These are phyloP conservation scores for Thunnus maccoyii DNA, from an alignment of 2,113 vertebrate species.

Conservation along the genomic window DNA sequence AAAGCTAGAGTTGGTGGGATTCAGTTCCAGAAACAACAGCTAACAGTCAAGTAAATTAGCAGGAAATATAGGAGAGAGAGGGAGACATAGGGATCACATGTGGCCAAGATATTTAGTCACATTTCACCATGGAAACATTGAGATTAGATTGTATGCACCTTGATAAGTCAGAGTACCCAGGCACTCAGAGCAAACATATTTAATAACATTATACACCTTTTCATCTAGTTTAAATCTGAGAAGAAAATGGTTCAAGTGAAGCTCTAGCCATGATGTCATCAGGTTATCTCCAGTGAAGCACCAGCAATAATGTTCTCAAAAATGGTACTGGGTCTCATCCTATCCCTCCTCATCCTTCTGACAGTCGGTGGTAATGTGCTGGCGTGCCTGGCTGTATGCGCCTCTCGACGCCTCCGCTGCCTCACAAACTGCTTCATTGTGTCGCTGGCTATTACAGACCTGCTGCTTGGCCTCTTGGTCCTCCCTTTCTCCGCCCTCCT, in stretches of 20 bases:
- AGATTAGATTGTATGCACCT: background rate
- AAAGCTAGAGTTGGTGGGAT: background rate
- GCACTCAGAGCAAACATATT: background rate
- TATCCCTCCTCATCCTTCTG: constrained; percentile 87
- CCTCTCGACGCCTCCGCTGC: constrained; percentile 90
- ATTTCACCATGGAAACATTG: constrained; percentile 1
- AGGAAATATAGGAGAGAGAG: background rate
- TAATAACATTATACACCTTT: background rate
- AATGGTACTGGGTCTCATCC: constrained; percentile 80
- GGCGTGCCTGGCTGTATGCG: constrained; percentile 92
- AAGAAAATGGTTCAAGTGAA: constrained; percentile 28
- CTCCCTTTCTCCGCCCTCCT: constrained; percentile 94
- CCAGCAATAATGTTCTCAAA: constrained; percentile 71
- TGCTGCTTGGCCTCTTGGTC: constrained; percentile 93
- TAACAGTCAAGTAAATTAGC: background rate
- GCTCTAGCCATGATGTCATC: constrained; percentile 18
- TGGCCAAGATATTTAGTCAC: background rate
- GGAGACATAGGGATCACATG: background rate
- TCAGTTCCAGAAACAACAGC: constrained; percentile 2
- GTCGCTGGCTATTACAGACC: constrained; percentile 93
- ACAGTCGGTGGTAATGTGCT: constrained; percentile 92
- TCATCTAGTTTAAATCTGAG: constrained; percentile 7
- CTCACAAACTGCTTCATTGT: constrained; percentile 96
- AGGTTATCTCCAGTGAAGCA: constrained; percentile 35
- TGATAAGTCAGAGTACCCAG: background rate